phyloP scores from a whole-genome alignment of 2,113 vertebrate genomes.

The Furnarius figulus region DNA sequence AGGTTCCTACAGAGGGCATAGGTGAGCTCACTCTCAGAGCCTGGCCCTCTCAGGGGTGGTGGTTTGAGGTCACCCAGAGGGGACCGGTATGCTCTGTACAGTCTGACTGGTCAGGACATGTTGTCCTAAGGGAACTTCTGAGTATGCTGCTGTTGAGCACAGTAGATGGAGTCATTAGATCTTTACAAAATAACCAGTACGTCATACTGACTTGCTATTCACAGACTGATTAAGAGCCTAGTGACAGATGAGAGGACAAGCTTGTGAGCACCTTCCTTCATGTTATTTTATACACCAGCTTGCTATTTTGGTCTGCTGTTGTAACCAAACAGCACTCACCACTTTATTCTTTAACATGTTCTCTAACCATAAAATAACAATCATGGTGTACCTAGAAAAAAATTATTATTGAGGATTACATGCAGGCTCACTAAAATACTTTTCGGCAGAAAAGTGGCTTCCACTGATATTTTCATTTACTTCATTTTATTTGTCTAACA shows the following conservation, averaged over 20 bases:
- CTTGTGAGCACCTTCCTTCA: neutral
- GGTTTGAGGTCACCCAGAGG: neutral
- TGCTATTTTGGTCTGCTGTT: neutral
- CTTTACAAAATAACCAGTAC: neutral
- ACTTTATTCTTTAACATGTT: neutral
- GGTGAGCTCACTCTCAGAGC: neutral
- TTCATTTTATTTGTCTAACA: neutral
- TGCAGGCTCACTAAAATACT: neutral
- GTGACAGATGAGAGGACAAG: neutral
- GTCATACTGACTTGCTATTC: slow-evolving; percentile 6
- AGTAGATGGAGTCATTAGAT: neutral
- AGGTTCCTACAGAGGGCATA: neutral
- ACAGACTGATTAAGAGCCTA: slow-evolving; percentile 2
- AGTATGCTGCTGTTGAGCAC: neutral
- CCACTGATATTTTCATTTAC: neutral
- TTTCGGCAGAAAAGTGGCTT: neutral
- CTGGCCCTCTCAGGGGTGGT: neutral
- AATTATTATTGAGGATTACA: neutral
- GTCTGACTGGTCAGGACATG: neutral
- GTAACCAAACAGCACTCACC: neutral
- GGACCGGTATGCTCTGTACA: neutral
- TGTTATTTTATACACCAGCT: neutral
- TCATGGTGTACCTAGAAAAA: neutral
- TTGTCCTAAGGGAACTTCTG: neutral
- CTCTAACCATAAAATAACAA: neutral